These are phyloP conservation scores for Pollimyrus isidori DNA, from an alignment of 2,113 vertebrate species.

Conservation along the genomic window DNA sequence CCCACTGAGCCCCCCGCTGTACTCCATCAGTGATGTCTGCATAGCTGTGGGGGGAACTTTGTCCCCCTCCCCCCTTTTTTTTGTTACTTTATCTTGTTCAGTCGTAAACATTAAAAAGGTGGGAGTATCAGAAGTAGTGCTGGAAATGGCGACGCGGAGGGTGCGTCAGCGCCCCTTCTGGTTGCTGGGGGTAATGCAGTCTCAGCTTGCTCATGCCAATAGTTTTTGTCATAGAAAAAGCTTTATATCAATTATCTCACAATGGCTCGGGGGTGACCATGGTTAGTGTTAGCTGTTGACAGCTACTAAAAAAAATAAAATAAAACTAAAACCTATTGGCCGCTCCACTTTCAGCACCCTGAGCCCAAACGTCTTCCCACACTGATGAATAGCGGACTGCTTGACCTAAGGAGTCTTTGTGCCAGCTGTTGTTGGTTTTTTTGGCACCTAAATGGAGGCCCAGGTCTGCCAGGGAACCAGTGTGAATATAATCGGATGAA, in stretches of 20 bases:
- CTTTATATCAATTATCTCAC: background rate
- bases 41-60: background rate
- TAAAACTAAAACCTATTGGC: background rate
- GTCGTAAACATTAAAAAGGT: background rate
- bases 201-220: background rate
- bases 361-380: background rate
- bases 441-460: background rate
- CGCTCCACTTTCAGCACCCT: background rate
- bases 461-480: background rate
- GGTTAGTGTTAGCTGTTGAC: background rate
- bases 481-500: background rate
- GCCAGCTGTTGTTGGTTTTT: background rate
- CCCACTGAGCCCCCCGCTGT: background rate
- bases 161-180: background rate
- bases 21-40: background rate
- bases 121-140: background rate
- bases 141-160: background rate
- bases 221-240: background rate
- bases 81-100: slow-evolving; percentile 18
- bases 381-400: background rate
- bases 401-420: background rate
- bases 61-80: background rate
- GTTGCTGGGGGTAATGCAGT: background rate
- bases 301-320: background rate
- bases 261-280: background rate